A percentile compares a stretch with the other conserved stretches of the same genome.
phyloP scores from a whole-genome alignment of 2,888 invertebrate species.

The Apodemia zela region DNA sequence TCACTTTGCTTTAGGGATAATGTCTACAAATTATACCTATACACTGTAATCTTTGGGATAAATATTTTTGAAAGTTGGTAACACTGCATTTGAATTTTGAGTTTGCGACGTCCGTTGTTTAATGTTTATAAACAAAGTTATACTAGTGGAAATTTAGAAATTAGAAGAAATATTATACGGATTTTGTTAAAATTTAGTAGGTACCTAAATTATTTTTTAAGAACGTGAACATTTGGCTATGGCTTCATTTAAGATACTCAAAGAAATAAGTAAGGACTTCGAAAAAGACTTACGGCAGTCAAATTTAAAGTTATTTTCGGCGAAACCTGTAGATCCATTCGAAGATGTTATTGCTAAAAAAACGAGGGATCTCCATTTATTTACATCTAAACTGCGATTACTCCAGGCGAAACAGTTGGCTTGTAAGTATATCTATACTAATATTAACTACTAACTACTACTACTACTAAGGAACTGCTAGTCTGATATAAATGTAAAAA shows the following conservation, averaged over 20 bases:
- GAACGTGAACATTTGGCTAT: slow-evolving; percentile 33
- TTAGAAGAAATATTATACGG: no score
- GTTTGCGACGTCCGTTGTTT: no score
- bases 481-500: no score
- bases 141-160: no score
- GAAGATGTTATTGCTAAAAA: slow-evolving; percentile 53
- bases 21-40: no score
- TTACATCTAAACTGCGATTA: slow-evolving; percentile 56
- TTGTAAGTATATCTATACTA: slow-evolving; percentile 41
- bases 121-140: no score
- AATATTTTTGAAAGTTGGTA: no score
- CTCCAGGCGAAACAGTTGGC: slow-evolving; percentile 51
- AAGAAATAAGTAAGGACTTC: slow-evolving; percentile 51
- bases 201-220: background rate
- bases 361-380: slow-evolving; percentile 47
- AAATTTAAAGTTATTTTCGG: slow-evolving; percentile 45
- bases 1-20: no score
- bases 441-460: no score
- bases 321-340: slow-evolving; percentile 44
- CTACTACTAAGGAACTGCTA: no score
- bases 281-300: slow-evolving; percentile 45
- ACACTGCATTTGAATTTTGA: no score
- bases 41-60: no score
- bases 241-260: slow-evolving; percentile 52
- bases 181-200: background rate